Conservation (phyloP, 2,113 vertebrate genomes). For the Ictalurus furcatus region DNA sequence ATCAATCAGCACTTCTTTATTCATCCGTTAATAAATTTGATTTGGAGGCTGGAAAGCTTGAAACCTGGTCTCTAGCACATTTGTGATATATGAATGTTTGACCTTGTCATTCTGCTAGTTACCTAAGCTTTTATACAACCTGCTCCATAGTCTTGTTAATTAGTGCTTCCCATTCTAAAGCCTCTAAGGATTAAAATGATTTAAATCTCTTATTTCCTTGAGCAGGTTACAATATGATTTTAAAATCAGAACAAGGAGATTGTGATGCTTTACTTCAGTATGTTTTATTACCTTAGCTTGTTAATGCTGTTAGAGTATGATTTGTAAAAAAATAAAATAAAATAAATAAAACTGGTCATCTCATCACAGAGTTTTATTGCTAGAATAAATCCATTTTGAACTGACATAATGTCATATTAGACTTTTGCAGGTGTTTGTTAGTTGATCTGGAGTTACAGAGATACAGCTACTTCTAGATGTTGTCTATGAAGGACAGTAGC, state of each 20-base stretch:
- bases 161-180: not conserved
- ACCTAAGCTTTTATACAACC: not conserved
- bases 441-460: not conserved
- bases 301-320: not conserved
- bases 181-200: not conserved
- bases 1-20: not conserved
- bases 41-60: not conserved
- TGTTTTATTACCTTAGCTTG: not conserved
- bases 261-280: not conserved
- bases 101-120: not conserved
- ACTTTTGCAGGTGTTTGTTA: too few relatives aligned
- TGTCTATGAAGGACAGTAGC: not conserved
- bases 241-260: not conserved
- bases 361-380: not conserved
- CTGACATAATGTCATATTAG: too few relatives aligned
- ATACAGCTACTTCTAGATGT: not conserved
- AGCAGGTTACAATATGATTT: not conserved
- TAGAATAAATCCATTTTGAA: not conserved
- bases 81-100: not conserved
- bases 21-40: not conserved
- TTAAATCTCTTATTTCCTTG: not conserved
- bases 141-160: not conserved
- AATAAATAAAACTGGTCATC: not conserved
- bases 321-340: not conserved
- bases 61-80: not conserved